phyloP scores from a whole-genome alignment of 2,888 invertebrate species.

The Shargacucullia verbasci region DNA sequence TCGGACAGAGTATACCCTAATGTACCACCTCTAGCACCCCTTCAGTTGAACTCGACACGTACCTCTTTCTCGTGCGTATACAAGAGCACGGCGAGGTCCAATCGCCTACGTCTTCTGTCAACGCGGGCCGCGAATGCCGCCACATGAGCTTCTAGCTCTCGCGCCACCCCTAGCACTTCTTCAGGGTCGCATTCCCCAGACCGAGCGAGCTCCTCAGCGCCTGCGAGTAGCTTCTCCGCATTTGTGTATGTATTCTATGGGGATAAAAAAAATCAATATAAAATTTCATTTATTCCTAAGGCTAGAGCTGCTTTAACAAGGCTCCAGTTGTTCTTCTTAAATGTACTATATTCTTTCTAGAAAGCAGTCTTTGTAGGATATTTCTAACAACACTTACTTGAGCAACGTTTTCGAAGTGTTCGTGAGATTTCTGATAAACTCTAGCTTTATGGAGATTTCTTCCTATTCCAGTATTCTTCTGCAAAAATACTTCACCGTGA shows the following conservation, averaged over 20 bases:
- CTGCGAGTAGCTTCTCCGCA: slow-evolving; percentile 98
- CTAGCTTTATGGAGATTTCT: slow-evolving; percentile 98
- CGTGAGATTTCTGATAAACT: slow-evolving; percentile 99
- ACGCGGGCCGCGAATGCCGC: slow-evolving; percentile 98
- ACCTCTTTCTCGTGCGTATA: slow-evolving; percentile 99
- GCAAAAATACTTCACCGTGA: slow-evolving; percentile 98
- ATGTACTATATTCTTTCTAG: too few relatives aligned
- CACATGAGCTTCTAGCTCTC: slow-evolving; percentile 97
- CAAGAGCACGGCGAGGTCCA: slow-evolving; percentile 98
- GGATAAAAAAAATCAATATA: neutral
- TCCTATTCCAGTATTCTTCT: slow-evolving; percentile 99
- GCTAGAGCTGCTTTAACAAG: too few relatives aligned
- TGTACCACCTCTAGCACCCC: neutral
- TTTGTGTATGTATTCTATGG: slow-evolving; percentile 98
- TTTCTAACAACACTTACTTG: slow-evolving; percentile 91
- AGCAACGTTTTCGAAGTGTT: slow-evolving; percentile 99
- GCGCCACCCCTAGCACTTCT: slow-evolving; percentile 98
- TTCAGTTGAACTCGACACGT: slow-evolving; percentile 11
- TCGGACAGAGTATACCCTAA: too few relatives aligned
- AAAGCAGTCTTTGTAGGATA: too few relatives aligned
- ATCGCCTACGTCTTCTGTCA: slow-evolving; percentile 95
- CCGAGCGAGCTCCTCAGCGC: slow-evolving; percentile 98
- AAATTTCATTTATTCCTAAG: too few relatives aligned
- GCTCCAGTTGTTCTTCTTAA: too few relatives aligned
- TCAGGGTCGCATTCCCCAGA: slow-evolving; percentile 99